These are phyloP conservation scores for Xenopus petersii DNA, from an alignment of 2,797 vertebrate species.

Conservation along the genomic window DNA sequence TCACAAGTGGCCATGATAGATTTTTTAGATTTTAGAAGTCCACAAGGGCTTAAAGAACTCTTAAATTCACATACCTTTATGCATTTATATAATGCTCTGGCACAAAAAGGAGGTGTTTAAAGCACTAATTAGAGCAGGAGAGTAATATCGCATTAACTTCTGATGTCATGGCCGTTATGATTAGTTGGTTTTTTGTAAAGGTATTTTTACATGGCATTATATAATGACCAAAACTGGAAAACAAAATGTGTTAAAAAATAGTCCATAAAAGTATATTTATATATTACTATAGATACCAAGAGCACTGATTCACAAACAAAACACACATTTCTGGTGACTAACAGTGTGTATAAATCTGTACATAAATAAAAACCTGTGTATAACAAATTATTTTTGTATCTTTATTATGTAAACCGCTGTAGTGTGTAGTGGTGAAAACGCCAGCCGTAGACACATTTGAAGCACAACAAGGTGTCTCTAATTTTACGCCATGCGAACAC, in stretches of 20 bases:
- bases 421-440: too few species aligned
- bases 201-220: slow-evolving; percentile 48
- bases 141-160: neutral
- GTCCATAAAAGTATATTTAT: slow-evolving; percentile 47
- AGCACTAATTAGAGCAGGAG: slow-evolving; percentile 14
- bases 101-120: neutral
- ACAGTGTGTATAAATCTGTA: slow-evolving; percentile 48
- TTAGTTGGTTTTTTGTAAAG: slow-evolving; percentile 5
- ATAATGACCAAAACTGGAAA: slow-evolving; percentile 39
- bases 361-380: slow-evolving; percentile 47
- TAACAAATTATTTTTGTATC: neutral
- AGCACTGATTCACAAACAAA: slow-evolving; percentile 46
- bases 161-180: slow-evolving; percentile 3
- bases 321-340: slow-evolving; percentile 44
- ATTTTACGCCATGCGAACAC: too few species aligned
- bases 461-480: too few species aligned
- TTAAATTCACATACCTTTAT: too few species aligned
- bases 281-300: slow-evolving; percentile 42
- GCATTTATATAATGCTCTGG: too few species aligned
- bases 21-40: too few species aligned
- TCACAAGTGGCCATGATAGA: too few species aligned
- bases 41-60: too few species aligned
- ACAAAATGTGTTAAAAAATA: slow-evolving; percentile 39
- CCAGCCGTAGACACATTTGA: too few species aligned
- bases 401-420: neutral